Conservation (phyloP, 1,140 invertebrate genomes). For the Vanessa tameamea region DNA sequence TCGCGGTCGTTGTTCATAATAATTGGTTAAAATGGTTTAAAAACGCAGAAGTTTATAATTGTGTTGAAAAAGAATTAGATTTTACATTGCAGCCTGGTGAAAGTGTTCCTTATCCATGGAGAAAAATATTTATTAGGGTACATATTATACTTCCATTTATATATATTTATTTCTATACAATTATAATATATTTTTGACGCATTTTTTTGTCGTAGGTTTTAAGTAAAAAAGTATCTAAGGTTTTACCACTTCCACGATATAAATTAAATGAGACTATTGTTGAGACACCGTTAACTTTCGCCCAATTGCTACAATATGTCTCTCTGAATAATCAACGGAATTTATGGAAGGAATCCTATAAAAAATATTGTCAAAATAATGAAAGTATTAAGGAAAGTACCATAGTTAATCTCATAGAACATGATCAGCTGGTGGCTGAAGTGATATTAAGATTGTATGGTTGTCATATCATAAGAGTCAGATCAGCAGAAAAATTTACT, state of each 20-base stretch:
- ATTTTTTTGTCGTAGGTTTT: slow-evolving; percentile 80
- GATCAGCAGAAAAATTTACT: slow-evolving; percentile 63
- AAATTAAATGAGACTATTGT: slow-evolving; percentile 80
- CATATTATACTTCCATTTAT: slow-evolving; percentile 47
- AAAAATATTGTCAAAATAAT: slow-evolving; percentile 85
- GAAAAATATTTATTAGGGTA: slow-evolving; percentile 83
- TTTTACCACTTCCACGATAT: slow-evolving; percentile 86
- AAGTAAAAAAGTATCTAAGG: slow-evolving; percentile 84
- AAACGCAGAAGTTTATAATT: slow-evolving; percentile 81
- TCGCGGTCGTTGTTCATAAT: slow-evolving; percentile 84
- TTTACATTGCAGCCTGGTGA: slow-evolving; percentile 80
- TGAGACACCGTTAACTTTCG: slow-evolving; percentile 85
- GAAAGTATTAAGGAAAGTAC: slow-evolving; percentile 68
- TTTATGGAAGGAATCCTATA: slow-evolving; percentile 91
- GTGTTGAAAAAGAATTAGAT: slow-evolving; percentile 74
- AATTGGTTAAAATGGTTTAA: slow-evolving; percentile 84
- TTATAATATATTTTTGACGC: slow-evolving; percentile 5
- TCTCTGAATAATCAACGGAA: slow-evolving; percentile 90
- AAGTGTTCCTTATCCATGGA: slow-evolving; percentile 81
- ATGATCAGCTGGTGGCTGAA: slow-evolving; percentile 86
- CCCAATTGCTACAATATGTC: slow-evolving; percentile 89
- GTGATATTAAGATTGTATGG: slow-evolving; percentile 86
- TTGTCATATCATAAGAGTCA: slow-evolving; percentile 85
- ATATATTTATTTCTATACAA: slow-evolving; percentile 16
- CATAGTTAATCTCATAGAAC: slow-evolving; percentile 76